phyloP scores from a whole-genome alignment of 2,797 vertebrate species.

The Sebastiscus albofasciatus region DNA sequence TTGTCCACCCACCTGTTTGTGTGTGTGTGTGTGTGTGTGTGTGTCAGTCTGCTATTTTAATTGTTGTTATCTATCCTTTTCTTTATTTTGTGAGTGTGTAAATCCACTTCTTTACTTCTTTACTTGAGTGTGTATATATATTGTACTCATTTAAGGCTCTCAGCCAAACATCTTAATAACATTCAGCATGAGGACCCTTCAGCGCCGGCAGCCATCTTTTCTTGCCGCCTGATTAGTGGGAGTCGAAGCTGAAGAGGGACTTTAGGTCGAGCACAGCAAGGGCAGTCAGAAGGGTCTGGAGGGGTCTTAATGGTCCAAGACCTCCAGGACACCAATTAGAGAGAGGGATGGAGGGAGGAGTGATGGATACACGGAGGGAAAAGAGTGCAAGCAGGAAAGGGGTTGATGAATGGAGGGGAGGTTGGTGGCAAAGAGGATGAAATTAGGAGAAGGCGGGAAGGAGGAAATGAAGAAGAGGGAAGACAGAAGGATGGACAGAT shows the following conservation, averaged over 20 bases:
- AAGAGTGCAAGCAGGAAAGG: neutral
- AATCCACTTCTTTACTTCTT: too few species aligned
- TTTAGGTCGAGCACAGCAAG: constrained; percentile 27
- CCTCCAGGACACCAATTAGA: constrained; percentile 51
- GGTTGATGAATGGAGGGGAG: neutral
- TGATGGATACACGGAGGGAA: neutral
- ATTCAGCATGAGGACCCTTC: constrained; percentile 6
- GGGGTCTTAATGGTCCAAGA: constrained; percentile 33
- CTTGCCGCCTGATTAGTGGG: constrained; percentile 15
- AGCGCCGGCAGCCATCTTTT: neutral
- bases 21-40: too few species aligned
- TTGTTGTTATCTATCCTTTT: neutral
- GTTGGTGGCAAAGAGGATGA: neutral
- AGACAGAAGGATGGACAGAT: neutral
- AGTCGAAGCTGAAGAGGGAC: constrained; percentile 1
- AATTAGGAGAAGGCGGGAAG: neutral
- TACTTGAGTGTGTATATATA: neutral
- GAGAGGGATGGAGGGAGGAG: neutral
- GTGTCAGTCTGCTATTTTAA: constrained; percentile 11
- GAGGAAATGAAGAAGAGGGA: neutral
- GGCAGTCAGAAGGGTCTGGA: constrained; percentile 32
- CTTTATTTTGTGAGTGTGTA: neutral
- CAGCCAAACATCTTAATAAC: constrained; percentile 4
- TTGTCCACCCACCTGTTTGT: constrained; percentile 22
- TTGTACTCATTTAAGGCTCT: constrained; percentile 4